phyloP scores from a whole-genome alignment of 1,140 invertebrate species.

The Philopotamus ludificatus region DNA sequence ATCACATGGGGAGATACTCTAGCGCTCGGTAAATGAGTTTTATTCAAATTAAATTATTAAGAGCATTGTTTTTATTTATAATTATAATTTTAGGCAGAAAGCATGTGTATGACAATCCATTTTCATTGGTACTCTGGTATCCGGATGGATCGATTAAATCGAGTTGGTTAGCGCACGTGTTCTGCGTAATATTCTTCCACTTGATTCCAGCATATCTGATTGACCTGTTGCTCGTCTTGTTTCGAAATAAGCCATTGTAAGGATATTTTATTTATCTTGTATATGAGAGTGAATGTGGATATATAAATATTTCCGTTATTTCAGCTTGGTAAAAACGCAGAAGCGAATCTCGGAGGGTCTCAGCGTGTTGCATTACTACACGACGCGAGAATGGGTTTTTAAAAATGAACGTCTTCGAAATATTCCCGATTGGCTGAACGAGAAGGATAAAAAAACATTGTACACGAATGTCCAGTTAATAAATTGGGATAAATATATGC shows the following conservation, averaged over 20 bases:
- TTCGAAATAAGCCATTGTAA: constrained; percentile 78
- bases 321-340: constrained; percentile 67
- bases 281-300: neutral
- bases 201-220: constrained; percentile 79
- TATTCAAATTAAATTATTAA: constrained; percentile 4
- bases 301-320: constrained; percentile 30
- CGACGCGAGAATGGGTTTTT: constrained; percentile 81
- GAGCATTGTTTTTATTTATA: constrained; percentile 5
- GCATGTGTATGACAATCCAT: constrained; percentile 62
- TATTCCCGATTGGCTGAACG: constrained; percentile 61
- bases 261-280: constrained; percentile 46
- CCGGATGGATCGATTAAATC: constrained; percentile 73
- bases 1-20: constrained; percentile 79
- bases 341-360: constrained; percentile 63
- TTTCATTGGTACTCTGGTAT: constrained; percentile 75
- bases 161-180: constrained; percentile 64
- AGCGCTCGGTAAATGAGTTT: constrained; percentile 55
- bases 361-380: constrained; percentile 79
- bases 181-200: constrained; percentile 73
- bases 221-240: constrained; percentile 66
- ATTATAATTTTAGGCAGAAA: constrained; percentile 47
- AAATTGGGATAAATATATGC: constrained; percentile 69
- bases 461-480: constrained; percentile 60
- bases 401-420: constrained; percentile 68
- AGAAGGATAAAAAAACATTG: constrained; percentile 60